Conservation (phyloP, 2,797 vertebrate genomes). For the Chiloscyllium punctatum region DNA sequence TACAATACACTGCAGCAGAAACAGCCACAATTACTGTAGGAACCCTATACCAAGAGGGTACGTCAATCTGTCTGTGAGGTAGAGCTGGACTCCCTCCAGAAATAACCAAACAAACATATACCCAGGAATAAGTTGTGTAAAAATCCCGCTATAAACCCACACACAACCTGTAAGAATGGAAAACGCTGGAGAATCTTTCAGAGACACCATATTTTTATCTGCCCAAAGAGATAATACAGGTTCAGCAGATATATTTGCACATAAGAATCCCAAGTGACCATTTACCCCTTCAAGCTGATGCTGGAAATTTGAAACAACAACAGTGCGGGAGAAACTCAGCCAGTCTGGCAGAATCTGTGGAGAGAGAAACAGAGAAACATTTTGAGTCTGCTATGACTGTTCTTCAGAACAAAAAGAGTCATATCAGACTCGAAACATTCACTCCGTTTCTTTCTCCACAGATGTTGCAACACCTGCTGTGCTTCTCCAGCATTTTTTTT, state of each 20-base stretch:
- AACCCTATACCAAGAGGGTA: not conserved
- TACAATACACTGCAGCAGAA: not conserved
- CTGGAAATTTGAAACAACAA: too few relatives aligned
- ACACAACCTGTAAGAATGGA: conserved; percentile 27
- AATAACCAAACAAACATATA: conserved; percentile 46
- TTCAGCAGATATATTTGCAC: not conserved
- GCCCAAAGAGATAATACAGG: not conserved
- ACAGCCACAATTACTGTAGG: not conserved
- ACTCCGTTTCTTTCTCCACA: too few relatives aligned
- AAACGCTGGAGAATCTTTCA: not conserved
- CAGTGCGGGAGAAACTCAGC: too few relatives aligned
- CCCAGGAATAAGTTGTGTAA: conserved; percentile 44
- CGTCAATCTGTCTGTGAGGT: conserved; percentile 40
- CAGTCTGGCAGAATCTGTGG: too few relatives aligned
- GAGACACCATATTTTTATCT: not conserved
- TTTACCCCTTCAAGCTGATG: not conserved
- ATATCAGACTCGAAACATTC: too few relatives aligned
- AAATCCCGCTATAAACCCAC: conserved; percentile 40
- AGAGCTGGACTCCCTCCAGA: conserved; percentile 45
- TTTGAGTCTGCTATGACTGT: too few relatives aligned
- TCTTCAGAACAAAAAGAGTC: too few relatives aligned
- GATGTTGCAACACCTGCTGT: too few relatives aligned
- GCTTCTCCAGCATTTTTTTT: too few relatives aligned
- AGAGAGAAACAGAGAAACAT: too few relatives aligned
- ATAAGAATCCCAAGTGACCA: not conserved